These are phyloP conservation scores for Andricus grossulariae DNA, from an alignment of 1,140 invertebrate species.

Conservation along the genomic window DNA sequence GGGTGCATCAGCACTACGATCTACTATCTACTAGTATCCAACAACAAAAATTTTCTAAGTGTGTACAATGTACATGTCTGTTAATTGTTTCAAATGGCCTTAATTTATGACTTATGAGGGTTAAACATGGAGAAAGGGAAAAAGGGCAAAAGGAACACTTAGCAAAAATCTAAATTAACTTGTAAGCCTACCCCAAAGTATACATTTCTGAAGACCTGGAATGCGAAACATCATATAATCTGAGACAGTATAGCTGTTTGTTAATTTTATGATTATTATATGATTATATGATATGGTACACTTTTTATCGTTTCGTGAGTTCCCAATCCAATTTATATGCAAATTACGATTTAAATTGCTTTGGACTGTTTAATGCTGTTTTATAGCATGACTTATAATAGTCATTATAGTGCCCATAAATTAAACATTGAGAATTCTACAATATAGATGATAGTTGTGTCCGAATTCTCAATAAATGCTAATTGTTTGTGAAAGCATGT, in stretches of 20 bases:
- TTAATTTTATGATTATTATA: not conserved
- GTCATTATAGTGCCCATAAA: too few relatives aligned
- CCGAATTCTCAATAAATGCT: slow-evolving; percentile 33
- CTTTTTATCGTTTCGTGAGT: too few relatives aligned
- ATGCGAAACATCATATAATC: slow-evolving; percentile 68
- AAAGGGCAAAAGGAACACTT: slow-evolving; percentile 34
- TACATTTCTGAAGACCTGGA: slow-evolving; percentile 71
- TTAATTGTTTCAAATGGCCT: slow-evolving; percentile 19
- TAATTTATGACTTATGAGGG: not conserved
- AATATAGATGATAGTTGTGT: not conserved
- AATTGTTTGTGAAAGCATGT: slow-evolving; percentile 33
- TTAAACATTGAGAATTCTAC: not conserved
- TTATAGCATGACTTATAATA: too few relatives aligned
- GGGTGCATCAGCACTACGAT: slow-evolving; percentile 64
- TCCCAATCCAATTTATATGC: too few relatives aligned
- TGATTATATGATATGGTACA: not conserved
- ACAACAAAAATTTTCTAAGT: slow-evolving; percentile 14
- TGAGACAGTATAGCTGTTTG: slow-evolving; percentile 56
- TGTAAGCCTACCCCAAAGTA: slow-evolving; percentile 66
- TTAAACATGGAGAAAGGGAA: slow-evolving; percentile 24
- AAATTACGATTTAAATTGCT: too few relatives aligned
- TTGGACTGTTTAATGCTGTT: too few relatives aligned
- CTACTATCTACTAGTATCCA: slow-evolving; percentile 58
- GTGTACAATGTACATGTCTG: not conserved
- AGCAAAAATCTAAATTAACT: slow-evolving; percentile 21